Evolutionary conservation across 2,113 vertebrate genomes (phyloP), one percentile per base, ranked within the genome.

Genomic region (Leptosomus discolor): DNA sequence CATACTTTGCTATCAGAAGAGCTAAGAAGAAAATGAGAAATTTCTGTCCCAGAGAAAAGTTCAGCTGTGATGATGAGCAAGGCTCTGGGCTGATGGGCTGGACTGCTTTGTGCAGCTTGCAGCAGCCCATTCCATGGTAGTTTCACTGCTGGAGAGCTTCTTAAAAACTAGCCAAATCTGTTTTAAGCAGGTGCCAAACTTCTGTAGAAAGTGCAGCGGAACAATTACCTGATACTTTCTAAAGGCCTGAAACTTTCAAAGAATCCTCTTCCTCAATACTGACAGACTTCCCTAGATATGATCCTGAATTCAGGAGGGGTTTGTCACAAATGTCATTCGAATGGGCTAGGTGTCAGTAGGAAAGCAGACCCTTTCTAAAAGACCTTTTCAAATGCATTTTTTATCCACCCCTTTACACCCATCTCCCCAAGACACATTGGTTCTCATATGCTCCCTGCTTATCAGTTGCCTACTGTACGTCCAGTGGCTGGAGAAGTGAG

Each of bases 371-470:
- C 5, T 94, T 87, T 84, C 50, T 12, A 39, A 88, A 90, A 92
- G 26, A 19, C 41, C 41, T 94, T 95, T 95, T 69, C 50, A 67
- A 74, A 48, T 22, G 43, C 3, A 29, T 85, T 94, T 94, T 88
- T 64, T 58, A 70, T 64, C 73, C 70, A 73, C 11, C 6, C n/a
- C 24, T 85, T 57, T 29, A 45, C 45, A 81, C 50, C 37, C 73
- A 37, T 64, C 26, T 91, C 43, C 81, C 63, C 81, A 65, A 54
- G 92, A 91, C 48, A 27, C 45, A 3, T 4, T n/a, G 46, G 24
- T 32, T 92, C 48, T 67, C 46, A 22, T 23, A 27, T 15, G 23
- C 65, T 85, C 57, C 14, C 46, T 77, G 56, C 39, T 90, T 89
- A 91, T 79, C 78, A n/a, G 46, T 34, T 88, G 37, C 46, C 51